A percentile compares a stretch with the other conserved stretches of the same genome.
Conservation (phyloP, 2,888 invertebrate genomes). For the Campoplex capitator region DNA sequence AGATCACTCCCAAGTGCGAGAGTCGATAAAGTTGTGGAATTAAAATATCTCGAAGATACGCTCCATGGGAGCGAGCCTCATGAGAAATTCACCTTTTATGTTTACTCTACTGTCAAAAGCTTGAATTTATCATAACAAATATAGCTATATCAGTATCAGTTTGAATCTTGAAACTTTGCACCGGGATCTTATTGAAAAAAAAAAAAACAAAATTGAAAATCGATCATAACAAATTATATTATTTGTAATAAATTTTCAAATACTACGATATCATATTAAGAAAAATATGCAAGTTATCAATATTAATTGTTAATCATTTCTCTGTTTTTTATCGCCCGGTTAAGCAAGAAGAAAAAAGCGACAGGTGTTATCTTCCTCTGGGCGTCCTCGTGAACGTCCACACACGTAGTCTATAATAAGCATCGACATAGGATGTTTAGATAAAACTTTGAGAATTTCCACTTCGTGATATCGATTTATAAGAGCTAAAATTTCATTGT, state of each 20-base stretch:
- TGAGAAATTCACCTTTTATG: conserved; percentile 47
- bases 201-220: background rate
- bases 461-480: background rate
- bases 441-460: background rate
- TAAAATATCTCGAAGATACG: conserved; percentile 72
- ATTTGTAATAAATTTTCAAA: background rate
- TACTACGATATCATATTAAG: background rate
- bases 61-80: conserved; percentile 30
- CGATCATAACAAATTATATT: background rate
- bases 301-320: background rate
- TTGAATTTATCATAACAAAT: background rate
- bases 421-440: background rate
- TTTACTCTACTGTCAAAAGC: background rate
- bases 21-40: conserved; percentile 72
- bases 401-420: background rate
- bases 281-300: background rate
- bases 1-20: conserved; percentile 44
- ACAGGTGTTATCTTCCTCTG: background rate
- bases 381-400: background rate
- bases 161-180: background rate
- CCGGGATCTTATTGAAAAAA: background rate
- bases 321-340: background rate
- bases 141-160: background rate
- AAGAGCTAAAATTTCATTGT: background rate
- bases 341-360: background rate